Base-by-base conservation (phyloP, 2,888 invertebrate species). In the Plebejus anna region DNA sequence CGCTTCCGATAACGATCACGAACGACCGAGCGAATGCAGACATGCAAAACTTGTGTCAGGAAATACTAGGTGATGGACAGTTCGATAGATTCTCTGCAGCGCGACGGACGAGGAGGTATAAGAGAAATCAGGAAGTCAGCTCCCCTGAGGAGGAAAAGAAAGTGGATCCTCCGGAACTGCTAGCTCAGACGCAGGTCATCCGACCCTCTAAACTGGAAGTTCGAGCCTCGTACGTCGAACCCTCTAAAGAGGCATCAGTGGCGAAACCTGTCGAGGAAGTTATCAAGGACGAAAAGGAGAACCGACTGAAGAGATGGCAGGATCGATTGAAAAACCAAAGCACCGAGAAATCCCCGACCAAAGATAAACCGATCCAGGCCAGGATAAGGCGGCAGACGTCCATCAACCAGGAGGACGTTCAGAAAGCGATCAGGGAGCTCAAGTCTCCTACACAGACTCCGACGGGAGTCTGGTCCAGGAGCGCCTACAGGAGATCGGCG, bases 71-170 rank as follows among this genome's bases (percentile, higher is more conserved):
- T 0, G 96, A 96, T 84, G 97, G 97, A 2, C 96, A 97, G 82
- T 98, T 98, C 80, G 97, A 98, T 85, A 94, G 98, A 81, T 97
- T 97, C 84, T 97, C 98, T 0, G 96, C 97, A 4, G 95, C 97
- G 0, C 94, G 98, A 81, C 94, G 97, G 81, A 98, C 98, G 0
- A 94, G 98, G 78, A 94, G 98, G 70, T 97, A 97, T 83, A 97
- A 97, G 82, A 92, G 96, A 55, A 95, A 94, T 75, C 93, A 95
- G 16, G 95, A 96, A 82, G 89, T 93, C 7, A 95, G 94, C 84
- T 94, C 94, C 38, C 94, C 94, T 11, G 94, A 95, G 80, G 95
- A 95, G 81, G 95, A 95, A 76, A 92, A 92, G 83, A 91, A 91
- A 80, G 88, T 94, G 1, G 92, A 93, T 38, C 85, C 90, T 6